Conservation (phyloP, 2,888 invertebrate genomes). For the Eugnorisma glareosa region DNA sequence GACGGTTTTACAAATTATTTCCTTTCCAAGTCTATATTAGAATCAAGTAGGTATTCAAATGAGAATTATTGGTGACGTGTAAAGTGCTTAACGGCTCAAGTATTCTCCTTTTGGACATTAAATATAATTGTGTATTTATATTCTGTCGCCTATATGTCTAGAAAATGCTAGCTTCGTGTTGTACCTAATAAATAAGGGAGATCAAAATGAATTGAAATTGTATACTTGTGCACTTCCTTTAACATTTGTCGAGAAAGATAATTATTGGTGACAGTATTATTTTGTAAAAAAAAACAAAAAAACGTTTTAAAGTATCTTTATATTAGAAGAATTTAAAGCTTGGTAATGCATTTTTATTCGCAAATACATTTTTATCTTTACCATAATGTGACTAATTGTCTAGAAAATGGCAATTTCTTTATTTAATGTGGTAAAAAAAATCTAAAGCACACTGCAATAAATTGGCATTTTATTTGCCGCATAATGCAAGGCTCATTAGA, state of each 20-base stretch:
- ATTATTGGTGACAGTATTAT: conserved; percentile 66
- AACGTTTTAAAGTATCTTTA: conserved; percentile 46
- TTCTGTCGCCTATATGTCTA: conserved; percentile 79
- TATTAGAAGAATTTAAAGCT: conserved; percentile 33
- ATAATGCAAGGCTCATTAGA: conserved; percentile 1
- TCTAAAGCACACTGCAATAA: background rate
- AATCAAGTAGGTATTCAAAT: conserved; percentile 9
- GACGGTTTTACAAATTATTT: conserved; percentile 11
- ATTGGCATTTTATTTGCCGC: conserved; percentile 11
- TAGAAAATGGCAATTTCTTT: background rate
- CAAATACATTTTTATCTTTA: background rate
- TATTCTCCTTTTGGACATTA: conserved; percentile 52
- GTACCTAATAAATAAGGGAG: conserved; percentile 48
- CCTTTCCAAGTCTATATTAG: conserved; percentile 1
- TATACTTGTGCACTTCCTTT: conserved; percentile 51
- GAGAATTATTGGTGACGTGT: background rate
- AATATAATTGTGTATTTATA: conserved; percentile 65
- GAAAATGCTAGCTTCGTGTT: conserved; percentile 83
- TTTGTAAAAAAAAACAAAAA: conserved; percentile 49
- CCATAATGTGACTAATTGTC: background rate
- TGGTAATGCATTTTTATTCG: conserved; percentile 47
- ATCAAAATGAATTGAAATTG: conserved; percentile 47
- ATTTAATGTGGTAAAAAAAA: background rate
- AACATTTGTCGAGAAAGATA: conserved; percentile 40
- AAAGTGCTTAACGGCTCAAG: conserved; percentile 30